Evolutionary conservation across 2,113 vertebrate genomes (phyloP).

Genomic region (Nesoenas mayeri): DNA sequence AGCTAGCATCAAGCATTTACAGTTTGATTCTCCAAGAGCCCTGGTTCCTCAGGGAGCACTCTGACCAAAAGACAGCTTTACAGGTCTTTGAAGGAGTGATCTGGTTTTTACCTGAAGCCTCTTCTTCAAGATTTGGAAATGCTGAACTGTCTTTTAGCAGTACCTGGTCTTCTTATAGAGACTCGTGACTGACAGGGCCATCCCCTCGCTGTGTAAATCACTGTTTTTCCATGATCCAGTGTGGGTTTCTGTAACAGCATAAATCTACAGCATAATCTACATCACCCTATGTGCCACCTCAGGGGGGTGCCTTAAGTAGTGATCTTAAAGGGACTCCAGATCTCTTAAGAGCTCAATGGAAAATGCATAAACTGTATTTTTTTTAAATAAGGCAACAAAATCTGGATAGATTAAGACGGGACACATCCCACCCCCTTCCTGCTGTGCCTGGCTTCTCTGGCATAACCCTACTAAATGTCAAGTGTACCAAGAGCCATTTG

Average conservation of each 20-base stretch:
- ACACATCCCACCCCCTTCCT: neutral
- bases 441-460: neutral
- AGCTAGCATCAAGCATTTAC: neutral
- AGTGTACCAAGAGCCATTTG: neutral
- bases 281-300: neutral
- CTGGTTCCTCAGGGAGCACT: neutral
- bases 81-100: neutral
- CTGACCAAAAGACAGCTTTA: neutral
- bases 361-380: neutral
- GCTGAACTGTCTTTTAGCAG: neutral
- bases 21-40: neutral
- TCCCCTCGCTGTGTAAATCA: neutral
- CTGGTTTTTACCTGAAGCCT: neutral
- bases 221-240: neutral
- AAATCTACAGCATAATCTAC: neutral
- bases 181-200: neutral
- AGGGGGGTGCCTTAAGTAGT: neutral
- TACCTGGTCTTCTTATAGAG: neutral
- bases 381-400: neutral
- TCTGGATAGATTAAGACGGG: neutral
- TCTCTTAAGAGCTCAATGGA: neutral
- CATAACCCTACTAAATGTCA: neutral
- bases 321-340: neutral
- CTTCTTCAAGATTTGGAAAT: neutral
- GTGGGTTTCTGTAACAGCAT: neutral